Evolutionary conservation across 2,113 vertebrate species (phyloP).

Genomic region (Corythaeola cristata): DNA sequence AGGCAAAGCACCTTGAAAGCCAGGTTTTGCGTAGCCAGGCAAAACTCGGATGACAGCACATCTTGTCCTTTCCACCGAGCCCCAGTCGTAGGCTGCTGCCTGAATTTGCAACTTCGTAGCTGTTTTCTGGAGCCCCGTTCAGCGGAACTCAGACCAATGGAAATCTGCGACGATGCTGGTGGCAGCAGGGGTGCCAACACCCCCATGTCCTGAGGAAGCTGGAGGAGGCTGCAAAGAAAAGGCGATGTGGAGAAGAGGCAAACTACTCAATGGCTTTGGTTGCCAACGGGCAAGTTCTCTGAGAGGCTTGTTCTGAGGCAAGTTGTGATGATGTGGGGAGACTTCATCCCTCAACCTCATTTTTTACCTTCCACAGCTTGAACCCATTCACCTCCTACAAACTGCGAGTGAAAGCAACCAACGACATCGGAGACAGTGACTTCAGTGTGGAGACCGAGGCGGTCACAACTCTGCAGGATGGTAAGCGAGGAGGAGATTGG

Average conservation of each 20-base stretch:
- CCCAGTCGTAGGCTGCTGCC: neutral
- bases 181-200: neutral
- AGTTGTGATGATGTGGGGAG: too few relatives aligned
- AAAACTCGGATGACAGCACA: neutral
- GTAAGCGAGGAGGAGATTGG: conserved; percentile 74
- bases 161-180: neutral
- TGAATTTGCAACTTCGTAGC: neutral
- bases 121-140: neutral
- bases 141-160: neutral
- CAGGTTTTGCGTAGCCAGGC: neutral
- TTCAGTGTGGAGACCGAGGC: conserved; percentile 88
- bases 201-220: neutral
- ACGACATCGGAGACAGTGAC: conserved; percentile 92
- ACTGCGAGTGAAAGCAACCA: conserved; percentile 93
- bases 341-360: neutral
- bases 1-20: neutral
- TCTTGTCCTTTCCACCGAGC: neutral
- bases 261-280: neutral
- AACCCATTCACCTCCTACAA: conserved; percentile 94
- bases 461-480: conserved; percentile 91
- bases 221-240: neutral
- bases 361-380: conserved; percentile 71
- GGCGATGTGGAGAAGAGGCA: accelerated
- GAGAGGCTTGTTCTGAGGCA: neutral
- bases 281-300: neutral